phyloP scores from a whole-genome alignment of 2,113 vertebrate genomes.

The Alethe diademata region DNA sequence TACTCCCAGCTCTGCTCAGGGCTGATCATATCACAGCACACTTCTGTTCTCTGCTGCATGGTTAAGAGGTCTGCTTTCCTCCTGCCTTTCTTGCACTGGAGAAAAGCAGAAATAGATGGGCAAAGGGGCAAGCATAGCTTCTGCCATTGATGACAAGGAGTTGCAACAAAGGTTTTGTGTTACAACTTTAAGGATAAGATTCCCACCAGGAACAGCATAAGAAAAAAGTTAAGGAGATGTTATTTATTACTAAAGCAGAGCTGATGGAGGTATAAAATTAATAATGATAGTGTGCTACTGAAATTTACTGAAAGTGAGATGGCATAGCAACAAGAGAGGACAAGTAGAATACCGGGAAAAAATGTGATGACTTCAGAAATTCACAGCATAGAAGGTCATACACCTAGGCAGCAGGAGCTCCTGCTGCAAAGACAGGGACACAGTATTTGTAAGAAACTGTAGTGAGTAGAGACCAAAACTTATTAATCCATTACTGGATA shows the following conservation, averaged over 20 bases:
- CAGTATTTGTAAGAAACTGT: neutral
- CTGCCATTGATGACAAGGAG: neutral
- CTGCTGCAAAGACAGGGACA: neutral
- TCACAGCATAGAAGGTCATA: neutral
- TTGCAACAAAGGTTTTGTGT: neutral
- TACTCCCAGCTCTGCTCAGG: neutral
- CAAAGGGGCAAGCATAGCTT: neutral
- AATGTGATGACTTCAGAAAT: neutral
- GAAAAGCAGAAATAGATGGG: neutral
- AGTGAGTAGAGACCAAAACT: neutral
- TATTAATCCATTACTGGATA: neutral
- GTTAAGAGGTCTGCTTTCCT: neutral
- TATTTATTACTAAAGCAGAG: neutral
- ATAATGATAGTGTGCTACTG: neutral
- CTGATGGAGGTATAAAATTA: neutral
- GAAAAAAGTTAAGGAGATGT: neutral
- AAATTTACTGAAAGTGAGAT: neutral
- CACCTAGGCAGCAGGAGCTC: neutral
- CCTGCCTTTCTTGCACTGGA: neutral
- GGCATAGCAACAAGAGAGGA: neutral
- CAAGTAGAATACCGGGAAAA: neutral
- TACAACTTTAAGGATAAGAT: neutral
- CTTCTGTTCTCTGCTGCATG: neutral
- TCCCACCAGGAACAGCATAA: neutral
- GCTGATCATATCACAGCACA: accelerated